Evolutionary conservation across 1,140 invertebrate species (phyloP), one percentile per base, ranked within the genome.

Genomic region (Pomacea maculata): DNA sequence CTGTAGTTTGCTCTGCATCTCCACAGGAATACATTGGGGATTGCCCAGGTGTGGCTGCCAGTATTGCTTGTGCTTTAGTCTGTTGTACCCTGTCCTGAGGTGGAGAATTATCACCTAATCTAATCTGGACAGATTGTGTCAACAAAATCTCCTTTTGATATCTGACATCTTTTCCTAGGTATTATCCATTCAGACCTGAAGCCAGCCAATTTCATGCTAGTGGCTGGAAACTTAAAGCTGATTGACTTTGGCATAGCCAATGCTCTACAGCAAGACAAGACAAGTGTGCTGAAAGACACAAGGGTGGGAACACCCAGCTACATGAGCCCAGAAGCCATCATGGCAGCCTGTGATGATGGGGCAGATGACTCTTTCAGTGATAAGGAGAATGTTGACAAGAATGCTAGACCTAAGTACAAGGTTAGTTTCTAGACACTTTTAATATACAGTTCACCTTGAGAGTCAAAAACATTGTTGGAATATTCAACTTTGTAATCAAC

Each of bases 241-340:
- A 99, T 99, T 83, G 98, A 99, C 92, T 99, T 99, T 93, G 98
- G 98, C 45, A 99, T 99, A 86, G 96, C 98, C n/a, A 96, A 96
- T 73, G 95, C 94, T 75, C 94, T 99, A 75, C 95, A 96, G 86
- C 93, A 94, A 68, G 97, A 99, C 88, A 95, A 95, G 89, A 99
- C 98, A 1, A 97, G 96, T 87, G 95, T 99, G 63, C 92, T 96
- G 21, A 97, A 96, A 89, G 94, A 95, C 83, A 94, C 94, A 78
- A 94, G 90, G 78, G 89, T 93, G 67, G 98, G 98, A 54, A 99
- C 98, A 0, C 94, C 96, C 86, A 98, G 98, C 91, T 99, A 98
- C 91, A 99, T 99, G 90, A 97, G 97, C 91, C 98, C 98, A 1
- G 98, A 99, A 93, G 96, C 97, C 7, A 93, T 98, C 67, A 83